A percentile compares a stretch with the other conserved stretches of the same genome.
Evolutionary conservation across 2,888 invertebrate genomes (phyloP).

Genomic region (Lithophane socia): DNA sequence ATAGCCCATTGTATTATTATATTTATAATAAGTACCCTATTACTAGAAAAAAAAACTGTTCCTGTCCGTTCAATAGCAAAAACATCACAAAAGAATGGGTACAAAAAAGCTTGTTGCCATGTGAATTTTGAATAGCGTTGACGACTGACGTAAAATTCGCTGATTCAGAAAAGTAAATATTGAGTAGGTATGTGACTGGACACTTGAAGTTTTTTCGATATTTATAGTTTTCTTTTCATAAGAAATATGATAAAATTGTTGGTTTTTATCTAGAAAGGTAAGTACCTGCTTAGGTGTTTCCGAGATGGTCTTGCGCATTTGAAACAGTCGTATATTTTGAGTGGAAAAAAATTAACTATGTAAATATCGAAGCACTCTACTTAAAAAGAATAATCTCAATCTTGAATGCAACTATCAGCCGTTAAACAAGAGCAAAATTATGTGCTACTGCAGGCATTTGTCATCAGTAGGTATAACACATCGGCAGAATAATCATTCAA

Average conservation of each 20-base stretch:
- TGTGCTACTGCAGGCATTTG: background rate
- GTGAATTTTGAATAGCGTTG: conserved; percentile 21
- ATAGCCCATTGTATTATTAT: background rate
- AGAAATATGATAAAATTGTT: conserved; percentile 14
- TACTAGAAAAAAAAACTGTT: conserved; percentile 6
- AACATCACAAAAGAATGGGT: conserved; percentile 11
- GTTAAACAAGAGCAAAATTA: background rate
- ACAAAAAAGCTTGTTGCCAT: conserved; percentile 36
- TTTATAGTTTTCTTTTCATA: conserved; percentile 29
- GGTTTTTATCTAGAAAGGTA: conserved; percentile 1
- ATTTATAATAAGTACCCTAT: background rate
- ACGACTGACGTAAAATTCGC: conserved; percentile 34
- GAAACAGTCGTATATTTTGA: background rate
- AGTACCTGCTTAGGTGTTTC: background rate
- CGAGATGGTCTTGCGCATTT: background rate
- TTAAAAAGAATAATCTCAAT: background rate
- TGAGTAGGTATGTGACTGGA: conserved; percentile 16
- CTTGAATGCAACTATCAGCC: background rate
- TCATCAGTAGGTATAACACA: background rate
- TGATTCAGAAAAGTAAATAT: conserved; percentile 34
- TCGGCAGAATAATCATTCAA: background rate
- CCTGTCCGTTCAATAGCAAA: conserved; percentile 13
- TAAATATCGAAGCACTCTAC: too few species aligned
- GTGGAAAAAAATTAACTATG: background rate
- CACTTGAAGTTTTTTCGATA: conserved; percentile 4